Conservation (phyloP, 1,140 invertebrate genomes). For the Hylaeus anthracinus region DNA sequence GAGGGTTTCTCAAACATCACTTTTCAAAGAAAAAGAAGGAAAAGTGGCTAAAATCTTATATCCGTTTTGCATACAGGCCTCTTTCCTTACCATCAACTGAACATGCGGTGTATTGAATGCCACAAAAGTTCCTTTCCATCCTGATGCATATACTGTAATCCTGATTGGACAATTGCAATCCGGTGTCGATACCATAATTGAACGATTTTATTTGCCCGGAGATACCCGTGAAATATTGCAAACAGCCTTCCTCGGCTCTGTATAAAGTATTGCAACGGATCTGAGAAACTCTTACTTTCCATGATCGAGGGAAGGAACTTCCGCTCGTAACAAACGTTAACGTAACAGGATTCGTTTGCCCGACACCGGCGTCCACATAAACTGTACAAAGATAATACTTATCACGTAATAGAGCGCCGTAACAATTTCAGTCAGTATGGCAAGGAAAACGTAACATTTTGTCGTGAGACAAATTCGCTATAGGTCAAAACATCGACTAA, state of each 20-base stretch:
- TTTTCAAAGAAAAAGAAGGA: too few species aligned
- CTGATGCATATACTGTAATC: slow-evolving; percentile 93
- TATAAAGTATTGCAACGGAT: slow-evolving; percentile 89
- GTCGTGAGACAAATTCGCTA: too few species aligned
- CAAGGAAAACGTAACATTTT: too few species aligned
- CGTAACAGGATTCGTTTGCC: slow-evolving; percentile 87
- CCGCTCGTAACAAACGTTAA: slow-evolving; percentile 90
- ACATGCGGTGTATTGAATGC: slow-evolving; percentile 91
- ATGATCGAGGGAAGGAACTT: slow-evolving; percentile 86
- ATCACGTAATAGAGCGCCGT: not conserved
- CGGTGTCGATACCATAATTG: slow-evolving; percentile 88
- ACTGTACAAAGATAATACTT: slow-evolving; percentile 81
- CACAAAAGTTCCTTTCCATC: slow-evolving; percentile 93
- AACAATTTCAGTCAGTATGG: too few species aligned
- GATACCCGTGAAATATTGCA: slow-evolving; percentile 91
- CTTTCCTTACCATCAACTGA: slow-evolving; percentile 80
- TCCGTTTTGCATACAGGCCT: not conserved
- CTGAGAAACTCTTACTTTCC: slow-evolving; percentile 91
- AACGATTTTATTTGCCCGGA: slow-evolving; percentile 90
- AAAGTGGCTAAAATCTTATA: not conserved
- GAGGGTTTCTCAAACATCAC: too few species aligned
- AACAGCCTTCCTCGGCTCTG: slow-evolving; percentile 91
- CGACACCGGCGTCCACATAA: slow-evolving; percentile 90
- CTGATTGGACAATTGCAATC: slow-evolving; percentile 93
- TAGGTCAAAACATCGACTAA: too few species aligned